A percentile compares a stretch with the other conserved stretches of the same genome.
These are phyloP conservation scores for Xestoiulus laeticollis DNA, from an alignment of 2,888 invertebrate genomes.

Conservation along the genomic window DNA sequence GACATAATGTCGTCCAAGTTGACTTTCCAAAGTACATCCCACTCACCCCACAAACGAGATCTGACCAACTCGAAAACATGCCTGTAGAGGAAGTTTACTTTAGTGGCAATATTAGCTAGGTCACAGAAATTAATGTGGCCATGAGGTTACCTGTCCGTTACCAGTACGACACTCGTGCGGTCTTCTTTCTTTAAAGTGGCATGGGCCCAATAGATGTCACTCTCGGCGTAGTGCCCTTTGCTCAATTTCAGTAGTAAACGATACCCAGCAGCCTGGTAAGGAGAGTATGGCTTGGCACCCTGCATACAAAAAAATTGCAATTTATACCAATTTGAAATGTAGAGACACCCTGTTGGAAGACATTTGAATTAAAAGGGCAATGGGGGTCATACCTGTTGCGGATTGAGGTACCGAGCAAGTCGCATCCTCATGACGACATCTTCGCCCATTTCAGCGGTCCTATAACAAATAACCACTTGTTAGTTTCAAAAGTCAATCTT, in stretches of 20 bases:
- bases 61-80: constrained; percentile 78
- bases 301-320: constrained; percentile 61
- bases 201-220: constrained; percentile 77
- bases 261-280: constrained; percentile 76
- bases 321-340: neutral
- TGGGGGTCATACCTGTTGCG: constrained; percentile 68
- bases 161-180: constrained; percentile 72
- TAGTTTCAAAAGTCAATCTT: neutral
- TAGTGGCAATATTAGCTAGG: neutral
- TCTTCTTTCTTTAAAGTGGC: constrained; percentile 72
- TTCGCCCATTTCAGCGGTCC: constrained; percentile 74
- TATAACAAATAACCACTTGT: constrained; percentile 55
- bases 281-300: constrained; percentile 78
- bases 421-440: constrained; percentile 72
- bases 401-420: constrained; percentile 76
- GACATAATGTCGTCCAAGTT: constrained; percentile 77
- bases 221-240: constrained; percentile 73
- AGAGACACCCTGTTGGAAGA: neutral
- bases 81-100: constrained; percentile 65
- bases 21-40: constrained; percentile 80
- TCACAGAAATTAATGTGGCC: neutral
- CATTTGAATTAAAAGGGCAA: neutral
- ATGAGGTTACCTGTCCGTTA: constrained; percentile 74
- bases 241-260: constrained; percentile 73
- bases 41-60: constrained; percentile 74